phyloP scores from a whole-genome alignment of 2,888 invertebrate genomes.

The Lasioglossum oenotherae region DNA sequence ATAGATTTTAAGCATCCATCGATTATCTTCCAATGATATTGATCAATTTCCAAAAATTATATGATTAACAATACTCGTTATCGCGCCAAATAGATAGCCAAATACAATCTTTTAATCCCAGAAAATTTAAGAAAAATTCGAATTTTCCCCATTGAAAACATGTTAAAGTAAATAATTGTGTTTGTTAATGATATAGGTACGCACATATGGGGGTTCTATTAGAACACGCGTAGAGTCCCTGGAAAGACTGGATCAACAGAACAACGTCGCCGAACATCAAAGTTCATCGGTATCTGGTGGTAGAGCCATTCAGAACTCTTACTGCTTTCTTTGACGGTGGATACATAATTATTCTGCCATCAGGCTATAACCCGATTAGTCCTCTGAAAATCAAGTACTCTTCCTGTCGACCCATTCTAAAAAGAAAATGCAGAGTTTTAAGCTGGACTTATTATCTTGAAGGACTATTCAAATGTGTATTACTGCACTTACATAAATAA shows the following conservation, averaged over 20 bases:
- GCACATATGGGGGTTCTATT: slow-evolving; percentile 93
- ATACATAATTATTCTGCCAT: slow-evolving; percentile 77
- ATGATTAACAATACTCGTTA: not conserved
- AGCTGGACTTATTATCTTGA: slow-evolving; percentile 6
- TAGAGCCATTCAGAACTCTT: slow-evolving; percentile 88
- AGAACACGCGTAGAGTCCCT: slow-evolving; percentile 91
- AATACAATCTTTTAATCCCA: slow-evolving; percentile 53
- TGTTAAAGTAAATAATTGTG: slow-evolving; percentile 48
- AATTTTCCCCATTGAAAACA: slow-evolving; percentile 13
- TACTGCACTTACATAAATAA: slow-evolving; percentile 23
- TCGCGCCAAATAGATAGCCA: not conserved
- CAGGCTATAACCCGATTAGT: slow-evolving; percentile 78
- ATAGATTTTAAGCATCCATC: not conserved
- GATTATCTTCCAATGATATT: not conserved
- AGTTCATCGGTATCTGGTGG: slow-evolving; percentile 80
- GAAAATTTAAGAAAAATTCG: slow-evolving; percentile 71
- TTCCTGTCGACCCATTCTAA: slow-evolving; percentile 17
- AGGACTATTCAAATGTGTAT: slow-evolving; percentile 23
- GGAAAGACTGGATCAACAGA: slow-evolving; percentile 87
- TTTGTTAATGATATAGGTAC: slow-evolving; percentile 85
- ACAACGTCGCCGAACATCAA: slow-evolving; percentile 76
- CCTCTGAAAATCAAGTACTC: slow-evolving; percentile 74
- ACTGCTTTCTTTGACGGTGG: slow-evolving; percentile 87
- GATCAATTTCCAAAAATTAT: not conserved
- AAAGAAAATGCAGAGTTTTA: slow-evolving; percentile 12